These are phyloP conservation scores for Calliphora vicina DNA, from an alignment of 1,140 invertebrate species.

Conservation along the genomic window DNA sequence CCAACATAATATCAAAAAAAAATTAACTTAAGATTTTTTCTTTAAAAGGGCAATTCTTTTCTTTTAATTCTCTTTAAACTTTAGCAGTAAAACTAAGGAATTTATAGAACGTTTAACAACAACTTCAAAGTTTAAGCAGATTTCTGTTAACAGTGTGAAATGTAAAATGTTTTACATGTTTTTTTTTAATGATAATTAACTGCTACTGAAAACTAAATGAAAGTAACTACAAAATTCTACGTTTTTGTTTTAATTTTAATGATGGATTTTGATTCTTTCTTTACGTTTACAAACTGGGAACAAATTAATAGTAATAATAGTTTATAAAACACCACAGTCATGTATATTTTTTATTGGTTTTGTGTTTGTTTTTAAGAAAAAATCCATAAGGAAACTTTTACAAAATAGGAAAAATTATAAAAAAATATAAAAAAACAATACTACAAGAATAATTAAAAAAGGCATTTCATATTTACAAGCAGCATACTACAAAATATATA, in stretches of 20 bases:
- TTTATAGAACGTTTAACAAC: constrained; percentile 29
- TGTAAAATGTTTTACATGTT: background rate
- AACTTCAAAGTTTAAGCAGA: constrained; percentile 29
- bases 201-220: background rate
- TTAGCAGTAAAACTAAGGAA: background rate
- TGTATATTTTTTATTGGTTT: too few relatives aligned
- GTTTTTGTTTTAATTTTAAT: background rate
- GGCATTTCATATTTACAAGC: constrained; percentile 36
- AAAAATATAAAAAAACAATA: constrained; percentile 39
- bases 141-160: constrained; percentile 3
- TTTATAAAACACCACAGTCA: constrained; percentile 63
- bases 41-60: background rate
- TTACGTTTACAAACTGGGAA: too few relatives aligned
- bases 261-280: background rate
- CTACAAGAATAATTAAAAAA: constrained; percentile 45
- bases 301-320: constrained; percentile 47
- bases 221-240: background rate
- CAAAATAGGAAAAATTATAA: background rate
- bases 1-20: background rate
- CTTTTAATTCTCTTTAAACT: background rate
- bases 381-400: background rate
- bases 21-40: constrained; percentile 19
- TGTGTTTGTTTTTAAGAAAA: constrained; percentile 39
- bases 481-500: constrained; percentile 20
- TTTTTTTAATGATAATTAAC: background rate